phyloP scores from a whole-genome alignment of 2,797 vertebrate species.

The Sebastes iracundus region DNA sequence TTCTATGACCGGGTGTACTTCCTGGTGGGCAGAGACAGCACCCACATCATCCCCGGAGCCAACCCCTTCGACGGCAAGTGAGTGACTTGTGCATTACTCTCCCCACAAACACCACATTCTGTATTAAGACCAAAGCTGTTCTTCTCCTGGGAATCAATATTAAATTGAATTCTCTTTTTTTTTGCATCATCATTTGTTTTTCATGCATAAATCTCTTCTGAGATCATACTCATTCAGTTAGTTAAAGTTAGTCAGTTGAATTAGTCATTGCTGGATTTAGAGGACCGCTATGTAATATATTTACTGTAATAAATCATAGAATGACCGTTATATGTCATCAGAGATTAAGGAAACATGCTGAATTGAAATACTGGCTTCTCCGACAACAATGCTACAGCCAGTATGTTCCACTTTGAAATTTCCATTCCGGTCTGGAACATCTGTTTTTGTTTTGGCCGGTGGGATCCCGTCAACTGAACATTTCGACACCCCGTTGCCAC shows the following conservation, averaged over 20 bases:
- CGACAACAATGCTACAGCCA: too few relatives aligned
- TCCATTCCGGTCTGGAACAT: too few relatives aligned
- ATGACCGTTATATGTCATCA: too few relatives aligned
- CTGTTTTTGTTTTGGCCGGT: too few relatives aligned
- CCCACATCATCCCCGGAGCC: constrained; percentile 89
- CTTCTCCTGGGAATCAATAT: not conserved
- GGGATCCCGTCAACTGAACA: too few relatives aligned
- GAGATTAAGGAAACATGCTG: too few relatives aligned
- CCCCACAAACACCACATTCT: not conserved
- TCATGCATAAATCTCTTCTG: not conserved
- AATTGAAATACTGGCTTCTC: too few relatives aligned
- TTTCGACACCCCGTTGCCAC: too few relatives aligned
- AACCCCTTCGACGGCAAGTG: constrained; percentile 96
- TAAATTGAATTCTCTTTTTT: not conserved
- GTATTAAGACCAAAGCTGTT: not conserved
- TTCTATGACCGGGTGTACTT: constrained; percentile 96
- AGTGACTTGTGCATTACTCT: constrained; percentile 69
- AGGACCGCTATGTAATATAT: too few relatives aligned
- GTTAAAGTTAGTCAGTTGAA: not conserved
- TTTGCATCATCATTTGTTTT: not conserved
- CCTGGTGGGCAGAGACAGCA: constrained; percentile 95
- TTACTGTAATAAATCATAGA: too few relatives aligned
- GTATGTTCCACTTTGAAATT: too few relatives aligned
- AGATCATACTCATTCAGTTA: not conserved
- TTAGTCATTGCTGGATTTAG: constrained; percentile 1